A percentile compares a stretch with the other conserved stretches of the same genome.
Evolutionary conservation across 2,888 invertebrate genomes (phyloP).

Genomic region (Nematopogon swammerdamellus): DNA sequence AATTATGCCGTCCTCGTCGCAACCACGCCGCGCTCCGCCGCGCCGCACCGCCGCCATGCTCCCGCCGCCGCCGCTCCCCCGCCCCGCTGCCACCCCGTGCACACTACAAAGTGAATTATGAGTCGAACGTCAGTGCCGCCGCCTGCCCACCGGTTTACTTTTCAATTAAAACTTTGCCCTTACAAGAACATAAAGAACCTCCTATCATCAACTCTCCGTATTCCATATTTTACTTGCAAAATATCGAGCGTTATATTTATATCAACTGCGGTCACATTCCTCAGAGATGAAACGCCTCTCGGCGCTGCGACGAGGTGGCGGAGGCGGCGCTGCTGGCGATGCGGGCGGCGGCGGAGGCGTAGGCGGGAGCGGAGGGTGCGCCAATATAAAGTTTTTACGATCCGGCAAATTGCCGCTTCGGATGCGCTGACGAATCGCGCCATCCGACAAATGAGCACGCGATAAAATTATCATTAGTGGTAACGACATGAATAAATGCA

Average conservation of each 20-base stretch:
- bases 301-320: too few species aligned
- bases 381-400: slow-evolving; percentile 53
- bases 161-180: neutral
- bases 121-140: neutral
- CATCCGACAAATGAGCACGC: slow-evolving; percentile 56
- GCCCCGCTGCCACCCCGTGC: neutral
- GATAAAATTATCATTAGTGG: slow-evolving; percentile 60
- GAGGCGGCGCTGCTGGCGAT: slow-evolving; percentile 22
- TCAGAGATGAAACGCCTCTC: too few species aligned
- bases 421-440: slow-evolving; percentile 49
- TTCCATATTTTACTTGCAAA: too few species aligned
- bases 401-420: slow-evolving; percentile 53
- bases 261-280: too few species aligned
- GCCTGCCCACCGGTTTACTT: neutral
- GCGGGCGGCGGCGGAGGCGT: too few species aligned
- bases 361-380: slow-evolving; percentile 22
- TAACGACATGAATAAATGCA: slow-evolving; percentile 61
- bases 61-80: too few species aligned
- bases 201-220: too few species aligned
- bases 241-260: too few species aligned
- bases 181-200: too few species aligned
- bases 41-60: too few species aligned
- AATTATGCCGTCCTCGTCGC: slow-evolving; percentile 29
- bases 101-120: neutral
- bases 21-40: neutral